Percentiles rank a stretch among this genome's conserved stretches.
Conservation (phyloP, 2,888 invertebrate species). For the Podabrus alpinus region DNA sequence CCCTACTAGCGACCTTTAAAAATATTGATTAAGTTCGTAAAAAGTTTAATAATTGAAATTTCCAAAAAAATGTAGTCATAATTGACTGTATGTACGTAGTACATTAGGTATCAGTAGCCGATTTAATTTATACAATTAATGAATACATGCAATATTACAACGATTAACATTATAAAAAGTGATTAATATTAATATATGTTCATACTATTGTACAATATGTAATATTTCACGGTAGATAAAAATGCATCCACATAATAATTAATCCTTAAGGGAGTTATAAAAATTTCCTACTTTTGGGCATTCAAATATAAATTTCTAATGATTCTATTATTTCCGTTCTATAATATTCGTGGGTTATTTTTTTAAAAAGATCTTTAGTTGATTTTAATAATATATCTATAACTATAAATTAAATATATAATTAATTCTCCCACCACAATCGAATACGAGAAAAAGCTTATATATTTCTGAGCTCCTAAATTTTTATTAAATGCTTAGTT, state of each 20-base stretch:
- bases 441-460: background rate
- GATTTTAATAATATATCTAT: background rate
- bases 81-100: background rate
- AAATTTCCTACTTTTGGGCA: background rate
- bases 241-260: too few relatives aligned
- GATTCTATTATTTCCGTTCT: background rate
- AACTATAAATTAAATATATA: background rate
- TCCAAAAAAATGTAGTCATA: background rate
- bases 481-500: background rate
- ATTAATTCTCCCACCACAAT: background rate
- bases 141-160: background rate
- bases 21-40: background rate
- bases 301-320: background rate
- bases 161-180: background rate
- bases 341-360: background rate
- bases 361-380: background rate
- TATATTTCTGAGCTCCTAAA: background rate
- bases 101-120: background rate
- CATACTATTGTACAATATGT: background rate
- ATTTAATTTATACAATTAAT: background rate
- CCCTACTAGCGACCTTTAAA: constrained; percentile 7
- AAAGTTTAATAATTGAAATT: background rate
- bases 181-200: background rate
- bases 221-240: background rate
- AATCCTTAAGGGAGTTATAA: too few relatives aligned